Evolutionary conservation across 2,888 invertebrate genomes (phyloP), one percentile per base, ranked within the genome.

Genomic region (Automeris io): DNA sequence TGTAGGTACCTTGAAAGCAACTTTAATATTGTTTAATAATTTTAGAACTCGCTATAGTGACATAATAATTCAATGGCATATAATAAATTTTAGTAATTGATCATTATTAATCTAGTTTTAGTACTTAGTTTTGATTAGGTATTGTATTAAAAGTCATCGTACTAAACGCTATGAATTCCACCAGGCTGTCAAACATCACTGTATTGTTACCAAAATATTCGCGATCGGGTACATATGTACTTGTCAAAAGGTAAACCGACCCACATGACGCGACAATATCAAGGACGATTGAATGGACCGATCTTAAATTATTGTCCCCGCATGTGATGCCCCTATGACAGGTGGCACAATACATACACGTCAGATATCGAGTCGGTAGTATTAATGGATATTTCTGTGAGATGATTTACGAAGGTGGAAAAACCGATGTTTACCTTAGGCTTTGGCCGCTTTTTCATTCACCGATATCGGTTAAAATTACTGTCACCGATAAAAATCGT

Each of bases 261-360:
- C 62, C 47, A 66, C 39, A 62, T 61, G 42, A 35, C 40, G 44
- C 45, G 49, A 65, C 60, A 58, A 61, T 62, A 50, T 55, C 51
- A 49, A 46, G 49, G 44, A 49, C 48, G 53, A 62, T 63, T 65
- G 59, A 62, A 66, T 67, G 52, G 60, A 48, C 50, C 49, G 48
- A 51, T 57, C 67, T 61, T 65, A 66, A 70, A 69, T 69, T 64
- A 65, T 67, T 65, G 67, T 65, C 53, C 57, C 45, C 48, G 33
- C 29, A 21, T 31, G 35, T 33, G 21, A 16, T 25, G 22, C 25
- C 11, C 22, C 26, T 2, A 13, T 33, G 40, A 33, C 40, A 33
- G 36, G 40, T 40, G 36, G 19, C 25, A 40, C 36, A 40, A 40
- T 36, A 36, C 33, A 34, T 29, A 22, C 31, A 18, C 18, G 34